A percentile compares a stretch with the other conserved stretches of the same genome.
Conservation (phyloP, 2,797 vertebrate species). For the Strix occidentalis region DNA sequence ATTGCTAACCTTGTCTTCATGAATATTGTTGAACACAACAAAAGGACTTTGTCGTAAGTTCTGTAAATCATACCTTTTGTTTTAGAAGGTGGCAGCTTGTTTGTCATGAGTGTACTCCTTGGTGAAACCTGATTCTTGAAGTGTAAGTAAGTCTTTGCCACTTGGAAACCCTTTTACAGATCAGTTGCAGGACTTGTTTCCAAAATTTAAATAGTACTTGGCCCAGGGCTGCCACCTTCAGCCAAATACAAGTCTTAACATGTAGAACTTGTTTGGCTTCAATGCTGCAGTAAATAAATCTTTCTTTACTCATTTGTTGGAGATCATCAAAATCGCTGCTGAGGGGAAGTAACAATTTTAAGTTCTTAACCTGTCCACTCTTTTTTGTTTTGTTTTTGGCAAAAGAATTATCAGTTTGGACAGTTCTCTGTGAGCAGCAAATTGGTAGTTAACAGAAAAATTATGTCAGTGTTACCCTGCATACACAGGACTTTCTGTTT, state of each 20-base stretch:
- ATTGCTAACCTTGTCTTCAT: neutral
- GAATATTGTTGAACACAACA: neutral
- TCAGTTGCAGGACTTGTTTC: neutral
- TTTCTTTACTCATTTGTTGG: neutral
- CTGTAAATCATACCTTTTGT: neutral
- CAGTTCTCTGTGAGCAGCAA: neutral
- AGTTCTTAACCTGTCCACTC: neutral
- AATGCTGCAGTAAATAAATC: neutral
- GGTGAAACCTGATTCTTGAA: neutral
- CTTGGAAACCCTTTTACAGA: neutral
- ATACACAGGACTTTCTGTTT: neutral
- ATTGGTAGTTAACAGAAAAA: slow-evolving; percentile 3
- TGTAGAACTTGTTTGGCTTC: neutral
- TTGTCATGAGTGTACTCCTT: neutral
- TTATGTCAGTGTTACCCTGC: slow-evolving; percentile 14
- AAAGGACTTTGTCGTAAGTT: neutral
- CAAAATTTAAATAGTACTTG: neutral
- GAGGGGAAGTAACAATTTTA: neutral
- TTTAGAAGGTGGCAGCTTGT: neutral
- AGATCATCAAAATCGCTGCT: neutral
- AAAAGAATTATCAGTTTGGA: neutral
- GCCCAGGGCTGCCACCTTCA: slow-evolving; percentile 48
- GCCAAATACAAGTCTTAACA: neutral
- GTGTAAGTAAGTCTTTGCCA: neutral
- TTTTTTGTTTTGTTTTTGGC: neutral